Conservation (phyloP, 2,888 invertebrate species). For the Plagodis pulveraria region DNA sequence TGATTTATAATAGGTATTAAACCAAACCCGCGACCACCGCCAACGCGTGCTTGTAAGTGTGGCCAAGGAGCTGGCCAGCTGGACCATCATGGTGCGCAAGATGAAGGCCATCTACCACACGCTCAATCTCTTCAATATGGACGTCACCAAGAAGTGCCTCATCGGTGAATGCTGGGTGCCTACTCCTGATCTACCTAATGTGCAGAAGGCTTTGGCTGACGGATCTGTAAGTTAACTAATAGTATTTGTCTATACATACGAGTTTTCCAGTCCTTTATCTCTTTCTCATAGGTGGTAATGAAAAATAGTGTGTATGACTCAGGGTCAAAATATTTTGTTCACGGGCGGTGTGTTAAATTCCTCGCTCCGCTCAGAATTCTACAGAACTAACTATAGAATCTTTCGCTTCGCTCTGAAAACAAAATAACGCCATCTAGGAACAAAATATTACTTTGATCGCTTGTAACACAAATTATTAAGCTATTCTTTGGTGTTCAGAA, state of each 20-base stretch:
- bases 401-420: too few species aligned
- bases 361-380: too few species aligned
- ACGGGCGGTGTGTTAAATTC: too few species aligned
- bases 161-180: slow-evolving; percentile 95
- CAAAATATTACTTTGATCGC: background rate
- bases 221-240: slow-evolving; percentile 87
- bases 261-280: too few species aligned
- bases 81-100: slow-evolving; percentile 95
- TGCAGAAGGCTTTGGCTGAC: slow-evolving; percentile 91
- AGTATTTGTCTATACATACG: background rate
- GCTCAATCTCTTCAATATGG: slow-evolving; percentile 94
- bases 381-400: too few species aligned
- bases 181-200: slow-evolving; percentile 88
- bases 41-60: slow-evolving; percentile 94
- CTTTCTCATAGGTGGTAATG: too few species aligned
- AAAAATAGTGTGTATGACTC: too few species aligned
- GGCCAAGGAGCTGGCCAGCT: slow-evolving; percentile 94
- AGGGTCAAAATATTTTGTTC: too few species aligned
- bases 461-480: background rate
- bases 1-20: slow-evolving; percentile 94
- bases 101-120: slow-evolving; percentile 97
- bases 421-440: too few species aligned
- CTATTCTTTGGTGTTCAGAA: slow-evolving; percentile 68
- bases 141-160: slow-evolving; percentile 94
- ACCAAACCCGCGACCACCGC: slow-evolving; percentile 96